Evolutionary conservation across 2,113 vertebrate genomes (phyloP).

Genomic region (Tringa solitaria): DNA sequence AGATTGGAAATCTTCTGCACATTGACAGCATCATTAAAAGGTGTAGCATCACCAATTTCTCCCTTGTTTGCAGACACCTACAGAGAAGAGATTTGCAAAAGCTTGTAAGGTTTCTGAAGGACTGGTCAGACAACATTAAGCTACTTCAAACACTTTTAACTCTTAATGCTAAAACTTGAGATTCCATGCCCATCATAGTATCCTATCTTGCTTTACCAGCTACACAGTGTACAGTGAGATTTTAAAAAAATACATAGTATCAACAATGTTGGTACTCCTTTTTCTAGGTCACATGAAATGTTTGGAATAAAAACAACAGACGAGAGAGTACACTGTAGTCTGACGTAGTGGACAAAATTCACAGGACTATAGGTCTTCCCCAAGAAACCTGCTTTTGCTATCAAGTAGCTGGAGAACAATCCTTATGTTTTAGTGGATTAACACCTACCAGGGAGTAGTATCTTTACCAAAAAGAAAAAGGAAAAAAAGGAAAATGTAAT

Average conservation of each 20-base stretch:
- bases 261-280: neutral
- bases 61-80: conserved; percentile 99
- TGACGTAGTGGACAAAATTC: neutral
- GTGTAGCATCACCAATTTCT: conserved; percentile 97
- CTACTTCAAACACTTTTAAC: neutral
- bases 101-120: neutral
- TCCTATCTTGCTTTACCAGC: neutral
- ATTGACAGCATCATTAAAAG: conserved; percentile 96
- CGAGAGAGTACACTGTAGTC: neutral
- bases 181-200: neutral
- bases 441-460: neutral
- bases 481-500: neutral
- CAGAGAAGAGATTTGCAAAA: neutral
- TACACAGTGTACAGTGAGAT: neutral
- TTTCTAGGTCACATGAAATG: neutral
- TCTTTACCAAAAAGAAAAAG: neutral
- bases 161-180: neutral
- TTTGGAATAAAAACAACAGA: neutral
- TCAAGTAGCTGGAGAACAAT: neutral
- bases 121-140: neutral
- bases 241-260: neutral
- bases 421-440: neutral
- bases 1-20: conserved; percentile 99
- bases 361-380: neutral
- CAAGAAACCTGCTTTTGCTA: neutral